Conservation (phyloP, 2,888 invertebrate species). For the Phoronis australis region DNA sequence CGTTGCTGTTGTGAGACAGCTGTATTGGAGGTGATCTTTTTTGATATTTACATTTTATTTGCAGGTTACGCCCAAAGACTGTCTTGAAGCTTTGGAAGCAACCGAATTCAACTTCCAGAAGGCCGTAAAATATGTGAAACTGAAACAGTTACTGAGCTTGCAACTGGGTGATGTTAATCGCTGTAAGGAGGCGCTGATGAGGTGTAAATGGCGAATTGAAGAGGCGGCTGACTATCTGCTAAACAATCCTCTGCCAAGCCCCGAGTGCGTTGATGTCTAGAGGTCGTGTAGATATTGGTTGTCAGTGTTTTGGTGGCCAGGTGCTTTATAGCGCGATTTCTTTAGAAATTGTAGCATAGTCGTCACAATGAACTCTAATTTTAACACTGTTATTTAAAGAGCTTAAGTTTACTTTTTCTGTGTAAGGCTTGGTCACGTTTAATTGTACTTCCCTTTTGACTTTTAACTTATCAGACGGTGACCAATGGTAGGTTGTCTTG, state of each 20-base stretch:
- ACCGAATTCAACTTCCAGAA: conserved; percentile 84
- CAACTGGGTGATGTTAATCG: conserved; percentile 43
- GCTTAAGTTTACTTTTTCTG: no score
- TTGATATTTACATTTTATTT: conserved; percentile 5
- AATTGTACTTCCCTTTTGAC: no score
- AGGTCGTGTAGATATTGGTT: no score
- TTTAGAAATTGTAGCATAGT: no score
- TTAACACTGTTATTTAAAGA: no score
- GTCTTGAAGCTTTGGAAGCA: conserved; percentile 73
- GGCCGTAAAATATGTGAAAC: conserved; percentile 75
- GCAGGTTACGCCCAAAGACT: conserved; percentile 62
- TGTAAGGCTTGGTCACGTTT: no score
- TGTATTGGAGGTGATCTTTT: neutral
- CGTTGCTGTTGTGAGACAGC: no score
- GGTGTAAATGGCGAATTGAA: conserved; percentile 64
- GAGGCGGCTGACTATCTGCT: conserved; percentile 63
- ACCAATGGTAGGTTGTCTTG: no score
- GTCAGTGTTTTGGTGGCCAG: no score
- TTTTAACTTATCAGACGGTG: no score
- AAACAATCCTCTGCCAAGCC: conserved; percentile 26
- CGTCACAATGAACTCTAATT: no score
- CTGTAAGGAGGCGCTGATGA: conserved; percentile 59
- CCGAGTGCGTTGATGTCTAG: conserved; percentile 35
- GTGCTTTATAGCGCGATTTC: no score
- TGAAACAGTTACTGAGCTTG: conserved; percentile 57